Conservation (phyloP, 2,888 invertebrate species). For the Yponomeuta plumbellus region DNA sequence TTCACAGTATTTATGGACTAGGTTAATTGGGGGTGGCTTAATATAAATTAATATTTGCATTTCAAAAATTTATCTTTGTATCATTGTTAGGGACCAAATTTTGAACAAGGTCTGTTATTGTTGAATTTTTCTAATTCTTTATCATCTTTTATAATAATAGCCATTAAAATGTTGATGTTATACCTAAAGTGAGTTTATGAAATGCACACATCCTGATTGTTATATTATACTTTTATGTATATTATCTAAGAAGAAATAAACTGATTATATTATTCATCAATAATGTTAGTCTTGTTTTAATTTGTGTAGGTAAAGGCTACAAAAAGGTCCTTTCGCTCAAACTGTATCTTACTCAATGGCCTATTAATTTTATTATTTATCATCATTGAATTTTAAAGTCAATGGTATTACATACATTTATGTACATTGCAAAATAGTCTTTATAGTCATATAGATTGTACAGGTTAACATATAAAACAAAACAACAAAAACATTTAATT, state of each 20-base stretch:
- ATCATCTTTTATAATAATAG: slow-evolving; percentile 18
- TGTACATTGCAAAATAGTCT: too few species aligned
- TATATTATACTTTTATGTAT: slow-evolving; percentile 35
- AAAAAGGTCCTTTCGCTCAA: too few species aligned
- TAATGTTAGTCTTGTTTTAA: slow-evolving; percentile 26
- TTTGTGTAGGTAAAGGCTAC: background rate
- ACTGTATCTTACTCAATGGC: too few species aligned
- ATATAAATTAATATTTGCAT: slow-evolving; percentile 4
- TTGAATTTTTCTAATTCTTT: slow-evolving; percentile 21
- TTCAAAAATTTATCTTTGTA: slow-evolving; percentile 4
- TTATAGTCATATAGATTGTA: too few species aligned
- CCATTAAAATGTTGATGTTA: slow-evolving; percentile 15
- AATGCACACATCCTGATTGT: slow-evolving; percentile 35
- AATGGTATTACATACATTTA: too few species aligned
- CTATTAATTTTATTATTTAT: too few species aligned
- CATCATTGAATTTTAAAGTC: too few species aligned
- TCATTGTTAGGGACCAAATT: slow-evolving; percentile 31
- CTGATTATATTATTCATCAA: slow-evolving; percentile 44
- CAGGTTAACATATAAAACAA: too few species aligned
- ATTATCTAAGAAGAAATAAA: slow-evolving; percentile 50
- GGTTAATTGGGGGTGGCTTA: background rate
- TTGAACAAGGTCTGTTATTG: slow-evolving; percentile 22
- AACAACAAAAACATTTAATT: too few species aligned
- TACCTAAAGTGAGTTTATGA: slow-evolving; percentile 11
- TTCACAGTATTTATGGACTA: background rate